Percentiles rank a stretch among this genome's conserved stretches.
phyloP scores from a whole-genome alignment of 1,140 invertebrate genomes.

The Diachasmimorpha longicaudata region DNA sequence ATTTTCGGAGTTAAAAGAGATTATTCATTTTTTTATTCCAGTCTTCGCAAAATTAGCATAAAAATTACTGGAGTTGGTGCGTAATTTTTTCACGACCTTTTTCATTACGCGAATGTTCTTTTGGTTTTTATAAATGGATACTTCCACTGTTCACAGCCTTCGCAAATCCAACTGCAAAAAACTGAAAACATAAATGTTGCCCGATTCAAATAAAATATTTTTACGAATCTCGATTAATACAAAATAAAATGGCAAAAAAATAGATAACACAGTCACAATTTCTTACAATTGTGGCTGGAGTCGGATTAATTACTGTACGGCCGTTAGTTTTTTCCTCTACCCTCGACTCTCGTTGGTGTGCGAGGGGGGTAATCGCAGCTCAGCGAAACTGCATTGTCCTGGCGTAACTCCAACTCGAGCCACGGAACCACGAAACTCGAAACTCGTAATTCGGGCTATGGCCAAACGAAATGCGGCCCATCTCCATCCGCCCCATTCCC shows the following conservation, averaged over 20 bases:
- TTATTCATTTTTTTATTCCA: no score
- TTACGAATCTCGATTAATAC: not conserved
- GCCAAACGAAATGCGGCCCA: conserved; percentile 22
- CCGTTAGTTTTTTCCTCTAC: not conserved
- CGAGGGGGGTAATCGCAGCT: not conserved
- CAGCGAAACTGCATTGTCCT: conserved; percentile 14
- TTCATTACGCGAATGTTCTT: no score
- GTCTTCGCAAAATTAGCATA: no score
- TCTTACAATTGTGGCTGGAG: not conserved
- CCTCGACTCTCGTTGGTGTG: not conserved
- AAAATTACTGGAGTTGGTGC: no score
- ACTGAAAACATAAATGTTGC: not conserved
- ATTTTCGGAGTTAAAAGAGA: no score
- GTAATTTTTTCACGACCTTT: no score
- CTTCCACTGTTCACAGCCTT: no score
- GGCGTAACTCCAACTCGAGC: conserved; percentile 24
- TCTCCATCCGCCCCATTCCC: not conserved
- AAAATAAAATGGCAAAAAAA: not conserved
- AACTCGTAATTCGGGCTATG: conserved; percentile 17
- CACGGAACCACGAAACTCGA: conserved; percentile 22
- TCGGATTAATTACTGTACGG: conserved; percentile 5
- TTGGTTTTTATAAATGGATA: no score
- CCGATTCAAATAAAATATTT: not conserved
- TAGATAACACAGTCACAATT: not conserved
- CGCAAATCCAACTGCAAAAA: no score